A percentile compares a stretch with the other conserved stretches of the same genome.
These are phyloP conservation scores for Beroe forskalii DNA, from an alignment of 37 sponge, comb jelly and placozoan species.

Conservation along the genomic window DNA sequence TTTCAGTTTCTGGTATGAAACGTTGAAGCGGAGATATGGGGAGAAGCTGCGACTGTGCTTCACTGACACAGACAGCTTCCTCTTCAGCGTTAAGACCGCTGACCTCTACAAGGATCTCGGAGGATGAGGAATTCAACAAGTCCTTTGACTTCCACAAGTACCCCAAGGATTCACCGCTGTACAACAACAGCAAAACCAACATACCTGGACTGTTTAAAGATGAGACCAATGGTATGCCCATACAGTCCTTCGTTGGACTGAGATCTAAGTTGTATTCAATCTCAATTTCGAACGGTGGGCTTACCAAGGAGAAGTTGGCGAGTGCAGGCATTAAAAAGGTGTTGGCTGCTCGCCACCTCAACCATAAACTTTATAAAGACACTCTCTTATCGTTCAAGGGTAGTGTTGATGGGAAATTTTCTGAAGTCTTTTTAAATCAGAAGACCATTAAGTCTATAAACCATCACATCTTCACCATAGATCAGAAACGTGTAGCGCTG, in stretches of 20 bases:
- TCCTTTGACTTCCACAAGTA: background rate
- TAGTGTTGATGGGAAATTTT: background rate
- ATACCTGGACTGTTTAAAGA: background rate
- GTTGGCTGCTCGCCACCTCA: background rate
- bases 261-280: background rate
- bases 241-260: background rate
- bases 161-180: background rate
- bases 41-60: background rate
- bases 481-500: background rate
- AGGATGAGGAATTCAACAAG: background rate
- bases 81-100: background rate
- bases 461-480: background rate
- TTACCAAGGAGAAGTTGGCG: background rate
- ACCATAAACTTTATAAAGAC: background rate
- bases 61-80: constrained; percentile 31
- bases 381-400: background rate
- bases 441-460: background rate
- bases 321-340: background rate
- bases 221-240: background rate
- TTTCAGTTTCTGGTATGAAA: background rate
- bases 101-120: background rate
- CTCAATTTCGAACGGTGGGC: background rate
- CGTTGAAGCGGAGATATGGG: background rate
- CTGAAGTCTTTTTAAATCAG: background rate
- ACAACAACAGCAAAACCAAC: background rate